Base-by-base conservation (phyloP, 1,140 invertebrate species). In the Trichonephila clavipes region DNA sequence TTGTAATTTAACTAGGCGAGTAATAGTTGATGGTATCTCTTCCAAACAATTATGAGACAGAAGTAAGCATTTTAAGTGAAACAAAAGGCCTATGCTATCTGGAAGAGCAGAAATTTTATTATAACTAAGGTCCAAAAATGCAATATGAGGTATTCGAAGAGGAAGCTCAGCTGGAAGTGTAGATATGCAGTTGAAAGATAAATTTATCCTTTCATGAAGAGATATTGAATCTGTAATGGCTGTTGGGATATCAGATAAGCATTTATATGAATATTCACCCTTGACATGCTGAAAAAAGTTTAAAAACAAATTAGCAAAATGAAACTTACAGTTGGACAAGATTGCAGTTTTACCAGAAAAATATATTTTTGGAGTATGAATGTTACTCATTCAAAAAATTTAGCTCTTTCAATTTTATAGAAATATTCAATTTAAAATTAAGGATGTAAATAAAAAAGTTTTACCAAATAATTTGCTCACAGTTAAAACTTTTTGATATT, bases 51-150 rank as follows among this genome's bases (percentile, higher is more conserved):
- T 96, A 94, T 95, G 95, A 51, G 95, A 94, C 12, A 96, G 34
- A 14, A 95, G 86, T 0, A 96, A 59, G 16, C 95, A 95, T 87
- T 95, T 91, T 89, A 96, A 92, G 94, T 96, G 96, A 94, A 96
- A 95, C 21, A 96, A 94, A 10, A 96, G 95, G 14, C 95, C 95
- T 94, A 96, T 95, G 88, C 95, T 96, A 34, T 96, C 95, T 18
- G 96, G 96, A 14, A 96, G 94, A 16, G 58, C 62, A 51, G 94
- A 64, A 12, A 96, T 88, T 44, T 94, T 93, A 89, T 96, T 96
- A 91, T 96, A 94, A 91, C 95, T 96, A 10, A 96, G 94, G 92
- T 96, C 95, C 14, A 96, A 90, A 90, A 95, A 94, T 59, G 94
- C 95, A 1, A 96, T 94, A 92, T 96, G 96, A 12, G 96, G 96